phyloP scores from a whole-genome alignment of 2,113 vertebrate species.

The Tursiops truncatus region DNA sequence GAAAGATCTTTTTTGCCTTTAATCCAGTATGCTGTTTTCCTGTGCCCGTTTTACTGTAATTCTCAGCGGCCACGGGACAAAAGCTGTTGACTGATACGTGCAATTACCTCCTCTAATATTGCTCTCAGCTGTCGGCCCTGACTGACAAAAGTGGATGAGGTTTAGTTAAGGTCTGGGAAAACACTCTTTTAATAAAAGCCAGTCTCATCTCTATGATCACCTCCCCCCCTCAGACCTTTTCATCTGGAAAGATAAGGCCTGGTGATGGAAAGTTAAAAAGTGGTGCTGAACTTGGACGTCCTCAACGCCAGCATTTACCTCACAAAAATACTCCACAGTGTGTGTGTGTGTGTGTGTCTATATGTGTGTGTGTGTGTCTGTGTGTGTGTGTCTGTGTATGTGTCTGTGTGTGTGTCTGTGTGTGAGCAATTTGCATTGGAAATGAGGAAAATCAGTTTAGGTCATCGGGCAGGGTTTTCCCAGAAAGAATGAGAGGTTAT shows the following conservation, averaged over 20 bases:
- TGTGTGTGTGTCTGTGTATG: no score
- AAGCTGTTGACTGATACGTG: constrained; percentile 95
- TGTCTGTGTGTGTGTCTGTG: no score
- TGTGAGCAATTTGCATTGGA: constrained; percentile 8
- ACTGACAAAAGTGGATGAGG: constrained; percentile 88
- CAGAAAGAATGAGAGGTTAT: not conserved
- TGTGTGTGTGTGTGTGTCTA: not conserved
- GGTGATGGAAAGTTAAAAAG: constrained; percentile 72
- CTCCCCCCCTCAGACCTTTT: constrained; percentile 76
- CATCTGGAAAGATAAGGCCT: constrained; percentile 74
- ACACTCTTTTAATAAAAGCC: constrained; percentile 81
- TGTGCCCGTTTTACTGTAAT: constrained; percentile 87
- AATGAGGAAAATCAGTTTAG: constrained; percentile 11
- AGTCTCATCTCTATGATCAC: constrained; percentile 75
- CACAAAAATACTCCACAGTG: not conserved
- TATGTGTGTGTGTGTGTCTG: no score
- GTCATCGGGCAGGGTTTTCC: not conserved
- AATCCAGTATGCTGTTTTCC: constrained; percentile 86
- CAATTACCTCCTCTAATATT: constrained; percentile 96
- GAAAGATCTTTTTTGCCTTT: constrained; percentile 85
- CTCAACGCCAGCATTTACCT: not conserved
- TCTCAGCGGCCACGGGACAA: constrained; percentile 91
- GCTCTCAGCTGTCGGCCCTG: constrained; percentile 89
- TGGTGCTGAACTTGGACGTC: constrained; percentile 53
- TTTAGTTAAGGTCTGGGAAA: constrained; percentile 89